A percentile compares a stretch with the other conserved stretches of the same genome.
These are phyloP conservation scores for Heliconius ismenius DNA, from an alignment of 2,888 invertebrate species.

Conservation along the genomic window DNA sequence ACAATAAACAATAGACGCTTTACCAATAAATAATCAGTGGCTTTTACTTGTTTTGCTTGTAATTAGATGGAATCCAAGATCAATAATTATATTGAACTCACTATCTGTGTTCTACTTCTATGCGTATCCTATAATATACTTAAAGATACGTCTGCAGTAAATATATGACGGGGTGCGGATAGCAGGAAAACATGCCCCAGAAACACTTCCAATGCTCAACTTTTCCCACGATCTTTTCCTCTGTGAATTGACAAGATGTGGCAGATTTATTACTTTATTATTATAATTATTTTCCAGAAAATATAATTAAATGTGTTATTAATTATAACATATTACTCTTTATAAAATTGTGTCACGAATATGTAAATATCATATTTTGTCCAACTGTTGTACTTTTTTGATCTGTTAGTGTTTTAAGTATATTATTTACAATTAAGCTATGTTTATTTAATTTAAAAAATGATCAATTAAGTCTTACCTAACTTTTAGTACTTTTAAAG, in stretches of 20 bases:
- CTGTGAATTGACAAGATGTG: slow-evolving; percentile 8
- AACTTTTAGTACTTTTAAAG: too few relatives aligned
- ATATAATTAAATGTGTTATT: slow-evolving; percentile 5
- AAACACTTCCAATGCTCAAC: slow-evolving; percentile 25
- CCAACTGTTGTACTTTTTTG: neutral
- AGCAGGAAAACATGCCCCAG: slow-evolving; percentile 31
- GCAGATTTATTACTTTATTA: slow-evolving; percentile 23
- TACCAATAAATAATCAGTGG: neutral
- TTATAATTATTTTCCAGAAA: slow-evolving; percentile 3
- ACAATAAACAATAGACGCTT: neutral
- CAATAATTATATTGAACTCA: neutral
- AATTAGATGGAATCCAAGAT: neutral
- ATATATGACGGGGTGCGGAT: slow-evolving; percentile 10
- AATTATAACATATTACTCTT: neutral
- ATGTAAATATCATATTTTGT: neutral
- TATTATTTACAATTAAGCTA: neutral
- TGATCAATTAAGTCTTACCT: neutral
- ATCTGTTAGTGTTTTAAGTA: neutral
- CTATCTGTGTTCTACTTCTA: neutral
- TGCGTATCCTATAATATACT: neutral
- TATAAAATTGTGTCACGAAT: neutral
- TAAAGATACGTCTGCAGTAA: slow-evolving; percentile 1
- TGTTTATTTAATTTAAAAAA: neutral
- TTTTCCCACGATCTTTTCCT: slow-evolving; percentile 37
- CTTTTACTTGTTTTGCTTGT: neutral